Evolutionary conservation across 2,888 invertebrate species (phyloP).

Genomic region (Bugulina stolonifera): DNA sequence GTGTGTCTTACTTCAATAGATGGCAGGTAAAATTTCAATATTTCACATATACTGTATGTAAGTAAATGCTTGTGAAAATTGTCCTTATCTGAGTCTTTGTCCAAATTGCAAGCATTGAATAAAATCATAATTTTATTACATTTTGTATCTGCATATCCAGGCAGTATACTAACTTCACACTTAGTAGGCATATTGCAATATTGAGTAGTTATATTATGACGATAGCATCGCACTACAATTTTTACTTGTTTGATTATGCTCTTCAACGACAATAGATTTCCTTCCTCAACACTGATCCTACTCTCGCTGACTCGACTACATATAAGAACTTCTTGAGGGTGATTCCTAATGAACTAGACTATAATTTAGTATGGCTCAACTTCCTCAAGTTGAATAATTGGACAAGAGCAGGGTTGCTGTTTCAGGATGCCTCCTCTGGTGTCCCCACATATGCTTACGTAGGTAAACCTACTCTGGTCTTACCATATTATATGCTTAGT

Average conservation of each 20-base stretch:
- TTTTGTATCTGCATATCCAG: background rate
- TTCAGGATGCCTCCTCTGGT: slow-evolving; percentile 54
- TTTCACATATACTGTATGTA: too few relatives aligned
- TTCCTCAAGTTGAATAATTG: slow-evolving; percentile 88
- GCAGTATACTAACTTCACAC: too few relatives aligned
- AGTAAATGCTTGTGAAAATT: too few relatives aligned
- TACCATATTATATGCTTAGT: too few relatives aligned
- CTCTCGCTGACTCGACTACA: slow-evolving; percentile 63
- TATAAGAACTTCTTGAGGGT: slow-evolving; percentile 95
- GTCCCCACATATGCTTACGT: slow-evolving; percentile 42
- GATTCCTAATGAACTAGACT: slow-evolving; percentile 91
- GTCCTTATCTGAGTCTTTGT: too few relatives aligned
- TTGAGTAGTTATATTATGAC: too few relatives aligned
- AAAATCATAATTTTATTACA: background rate
- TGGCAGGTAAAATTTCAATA: slow-evolving; percentile 76
- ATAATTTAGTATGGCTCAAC: slow-evolving; percentile 83
- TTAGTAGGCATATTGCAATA: too few relatives aligned
- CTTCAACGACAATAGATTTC: slow-evolving; percentile 78
- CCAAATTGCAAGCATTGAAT: too few relatives aligned
- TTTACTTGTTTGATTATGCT: too few relatives aligned
- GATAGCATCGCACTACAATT: too few relatives aligned
- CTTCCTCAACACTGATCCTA: slow-evolving; percentile 94
- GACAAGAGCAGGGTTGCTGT: slow-evolving; percentile 93
- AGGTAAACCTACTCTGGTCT: slow-evolving; percentile 29
- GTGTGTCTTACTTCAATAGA: slow-evolving; percentile 92